These are phyloP conservation scores for Cydia fagiglandana DNA, from an alignment of 1,140 invertebrate species.

Conservation along the genomic window DNA sequence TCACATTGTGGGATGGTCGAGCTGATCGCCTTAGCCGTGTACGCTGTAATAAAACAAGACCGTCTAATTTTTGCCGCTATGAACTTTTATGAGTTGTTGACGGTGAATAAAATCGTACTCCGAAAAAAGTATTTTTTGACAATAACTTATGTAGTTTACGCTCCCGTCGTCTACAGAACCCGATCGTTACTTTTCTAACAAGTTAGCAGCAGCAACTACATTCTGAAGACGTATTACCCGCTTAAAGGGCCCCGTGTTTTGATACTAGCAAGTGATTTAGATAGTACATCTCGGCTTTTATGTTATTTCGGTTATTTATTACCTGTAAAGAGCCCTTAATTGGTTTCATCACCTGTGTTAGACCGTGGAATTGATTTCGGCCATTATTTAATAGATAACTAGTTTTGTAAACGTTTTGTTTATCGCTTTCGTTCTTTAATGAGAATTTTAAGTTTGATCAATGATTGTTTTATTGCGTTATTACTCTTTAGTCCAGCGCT, in stretches of 20 bases:
- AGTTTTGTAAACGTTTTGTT: conserved; percentile 24
- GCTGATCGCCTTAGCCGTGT: background rate
- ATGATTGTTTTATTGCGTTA: background rate
- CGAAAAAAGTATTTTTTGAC: background rate
- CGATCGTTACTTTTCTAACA: background rate
- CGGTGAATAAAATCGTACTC: background rate
- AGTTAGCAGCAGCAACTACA: conserved; percentile 8
- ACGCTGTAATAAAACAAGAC: too few relatives aligned
- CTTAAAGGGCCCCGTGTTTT: conserved; percentile 19
- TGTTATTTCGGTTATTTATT: conserved; percentile 32
- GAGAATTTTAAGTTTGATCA: background rate
- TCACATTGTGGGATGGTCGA: background rate
- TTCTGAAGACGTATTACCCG: conserved; percentile 14
- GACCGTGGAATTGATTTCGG: conserved; percentile 18
- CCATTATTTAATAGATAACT: conserved; percentile 28
- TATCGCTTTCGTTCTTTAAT: background rate
- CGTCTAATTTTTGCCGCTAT: too few relatives aligned
- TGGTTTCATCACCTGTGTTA: conserved; percentile 19
- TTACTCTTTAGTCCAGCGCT: background rate
- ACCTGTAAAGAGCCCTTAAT: conserved; percentile 27
- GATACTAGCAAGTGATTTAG: conserved; percentile 29
- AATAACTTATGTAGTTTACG: background rate
- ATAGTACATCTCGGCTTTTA: conserved; percentile 30
- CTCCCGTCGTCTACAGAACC: conserved; percentile 1
- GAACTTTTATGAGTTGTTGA: background rate